Percentiles rank a stretch among this genome's conserved stretches.
Evolutionary conservation across 1,140 invertebrate genomes (phyloP).

Genomic region (Globodera ellingtonae): DNA sequence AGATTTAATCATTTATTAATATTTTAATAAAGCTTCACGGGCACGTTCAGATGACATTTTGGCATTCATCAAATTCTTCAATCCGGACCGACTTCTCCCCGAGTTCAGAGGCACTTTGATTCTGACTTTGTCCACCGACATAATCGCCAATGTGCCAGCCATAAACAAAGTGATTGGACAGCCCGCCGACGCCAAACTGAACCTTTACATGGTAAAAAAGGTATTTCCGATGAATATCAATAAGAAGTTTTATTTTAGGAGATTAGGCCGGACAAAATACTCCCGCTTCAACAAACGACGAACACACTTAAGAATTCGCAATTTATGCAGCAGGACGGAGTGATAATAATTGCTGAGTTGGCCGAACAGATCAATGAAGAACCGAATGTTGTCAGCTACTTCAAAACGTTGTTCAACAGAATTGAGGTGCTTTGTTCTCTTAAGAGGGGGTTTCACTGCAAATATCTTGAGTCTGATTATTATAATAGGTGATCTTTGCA

Average conservation of each 20-base stretch:
- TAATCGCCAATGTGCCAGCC: constrained; percentile 17
- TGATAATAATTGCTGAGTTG: constrained; percentile 26
- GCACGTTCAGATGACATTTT: constrained; percentile 39
- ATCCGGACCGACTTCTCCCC: constrained; percentile 35
- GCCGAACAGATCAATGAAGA: constrained; percentile 18
- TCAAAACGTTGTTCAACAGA: constrained; percentile 36
- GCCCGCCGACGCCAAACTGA: constrained; percentile 40
- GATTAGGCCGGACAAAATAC: constrained; percentile 36
- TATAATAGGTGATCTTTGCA: background rate
- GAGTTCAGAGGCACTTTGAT: constrained; percentile 46
- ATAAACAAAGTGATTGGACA: constrained; percentile 44
- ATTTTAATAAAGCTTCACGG: constrained; percentile 14
- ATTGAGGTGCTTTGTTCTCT: constrained; percentile 33
- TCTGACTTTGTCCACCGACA: constrained; percentile 27
- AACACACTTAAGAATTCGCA: constrained; percentile 21
- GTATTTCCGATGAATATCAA: background rate
- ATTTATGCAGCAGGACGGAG: constrained; percentile 40
- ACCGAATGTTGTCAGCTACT: constrained; percentile 46
- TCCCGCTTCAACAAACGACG: constrained; percentile 18
- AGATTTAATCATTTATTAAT: constrained; percentile 14
- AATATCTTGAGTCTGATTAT: background rate
- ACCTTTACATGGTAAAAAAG: constrained; percentile 46
- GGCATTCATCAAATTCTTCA: constrained; percentile 51
- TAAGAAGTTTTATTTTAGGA: background rate
- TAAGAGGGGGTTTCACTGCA: background rate